Evolutionary conservation across 2,797 vertebrate genomes (phyloP).

Genomic region (Acestrorhynchus altus): DNA sequence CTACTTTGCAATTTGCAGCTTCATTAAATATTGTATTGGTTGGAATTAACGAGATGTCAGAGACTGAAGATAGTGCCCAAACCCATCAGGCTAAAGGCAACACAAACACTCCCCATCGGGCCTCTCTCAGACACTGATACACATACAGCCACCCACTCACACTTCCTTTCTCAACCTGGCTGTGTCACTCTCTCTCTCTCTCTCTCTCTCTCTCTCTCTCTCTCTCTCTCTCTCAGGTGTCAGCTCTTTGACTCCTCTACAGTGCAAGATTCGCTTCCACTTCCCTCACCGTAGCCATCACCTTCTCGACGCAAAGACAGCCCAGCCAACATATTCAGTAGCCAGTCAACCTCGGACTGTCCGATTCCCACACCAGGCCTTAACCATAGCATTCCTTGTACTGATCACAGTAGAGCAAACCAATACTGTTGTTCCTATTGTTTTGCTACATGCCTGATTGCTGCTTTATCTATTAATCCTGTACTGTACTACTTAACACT

Average conservation of each 20-base stretch:
- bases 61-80: constrained; percentile 35
- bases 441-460: not conserved
- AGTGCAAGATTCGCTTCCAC: constrained; percentile 53
- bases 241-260: constrained; percentile 51
- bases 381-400: constrained; percentile 17
- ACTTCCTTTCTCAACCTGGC: not conserved
- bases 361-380: constrained; percentile 24
- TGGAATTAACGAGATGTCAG: constrained; percentile 56
- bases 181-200: not conserved
- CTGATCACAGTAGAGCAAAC: constrained; percentile 25
- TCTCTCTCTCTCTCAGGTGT: constrained; percentile 25
- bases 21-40: constrained; percentile 54
- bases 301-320: constrained; percentile 29
- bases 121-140: constrained; percentile 7
- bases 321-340: constrained; percentile 30
- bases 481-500: no score
- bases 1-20: constrained; percentile 59
- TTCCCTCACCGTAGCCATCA: constrained; percentile 49
- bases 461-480: no score
- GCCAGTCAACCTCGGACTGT: constrained; percentile 38
- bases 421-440: not conserved
- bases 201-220: not conserved
- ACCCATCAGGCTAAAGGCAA: constrained; percentile 45
- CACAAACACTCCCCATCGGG: constrained; percentile 31
- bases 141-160: constrained; percentile 29